Percentiles rank a stretch among this genome's conserved stretches.
Evolutionary conservation across 2,888 invertebrate species (phyloP).

Genomic region (Nephrotoma guestfalica): DNA sequence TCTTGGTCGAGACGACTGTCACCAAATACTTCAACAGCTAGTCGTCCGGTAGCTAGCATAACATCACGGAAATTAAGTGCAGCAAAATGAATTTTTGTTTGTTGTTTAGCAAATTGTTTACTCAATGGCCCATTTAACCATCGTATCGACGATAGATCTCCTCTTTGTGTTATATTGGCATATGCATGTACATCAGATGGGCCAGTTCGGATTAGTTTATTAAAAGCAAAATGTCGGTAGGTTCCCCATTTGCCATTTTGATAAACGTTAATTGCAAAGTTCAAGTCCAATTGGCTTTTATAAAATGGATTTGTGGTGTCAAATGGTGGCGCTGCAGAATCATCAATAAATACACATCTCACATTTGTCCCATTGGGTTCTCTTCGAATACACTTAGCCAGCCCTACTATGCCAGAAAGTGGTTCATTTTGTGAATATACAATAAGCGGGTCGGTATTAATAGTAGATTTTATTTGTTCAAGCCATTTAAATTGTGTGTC

Average conservation of each 20-base stretch:
- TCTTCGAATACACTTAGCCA: slow-evolving; percentile 70
- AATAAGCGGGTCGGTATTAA: slow-evolving; percentile 20
- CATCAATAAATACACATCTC: slow-evolving; percentile 47
- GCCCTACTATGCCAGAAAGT: slow-evolving; percentile 67
- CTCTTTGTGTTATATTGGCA: slow-evolving; percentile 62
- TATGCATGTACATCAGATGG: slow-evolving; percentile 49
- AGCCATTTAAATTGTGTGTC: slow-evolving; percentile 27
- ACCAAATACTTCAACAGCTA: slow-evolving; percentile 68
- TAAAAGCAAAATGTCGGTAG: slow-evolving; percentile 63
- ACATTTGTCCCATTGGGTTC: slow-evolving; percentile 59
- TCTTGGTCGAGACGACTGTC: slow-evolving; percentile 46
- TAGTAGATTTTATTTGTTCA: slow-evolving; percentile 14
- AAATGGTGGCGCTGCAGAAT: slow-evolving; percentile 48
- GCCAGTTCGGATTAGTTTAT: slow-evolving; percentile 32
- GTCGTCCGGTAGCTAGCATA: slow-evolving; percentile 85
- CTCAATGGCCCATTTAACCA: slow-evolving; percentile 65
- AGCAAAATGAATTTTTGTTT: slow-evolving; percentile 50
- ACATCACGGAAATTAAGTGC: slow-evolving; percentile 88
- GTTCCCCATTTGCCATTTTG: slow-evolving; percentile 50
- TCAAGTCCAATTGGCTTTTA: slow-evolving; percentile 47
- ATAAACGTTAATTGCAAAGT: slow-evolving; percentile 66
- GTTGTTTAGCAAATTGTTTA: background rate
- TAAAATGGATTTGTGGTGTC: slow-evolving; percentile 49
- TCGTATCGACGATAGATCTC: slow-evolving; percentile 72
- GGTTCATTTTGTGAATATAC: slow-evolving; percentile 49